Percentiles rank a stretch among this genome's conserved stretches.
These are phyloP conservation scores for Zaprionus ghesquierei DNA, from an alignment of 1,140 invertebrate genomes.

Conservation along the genomic window DNA sequence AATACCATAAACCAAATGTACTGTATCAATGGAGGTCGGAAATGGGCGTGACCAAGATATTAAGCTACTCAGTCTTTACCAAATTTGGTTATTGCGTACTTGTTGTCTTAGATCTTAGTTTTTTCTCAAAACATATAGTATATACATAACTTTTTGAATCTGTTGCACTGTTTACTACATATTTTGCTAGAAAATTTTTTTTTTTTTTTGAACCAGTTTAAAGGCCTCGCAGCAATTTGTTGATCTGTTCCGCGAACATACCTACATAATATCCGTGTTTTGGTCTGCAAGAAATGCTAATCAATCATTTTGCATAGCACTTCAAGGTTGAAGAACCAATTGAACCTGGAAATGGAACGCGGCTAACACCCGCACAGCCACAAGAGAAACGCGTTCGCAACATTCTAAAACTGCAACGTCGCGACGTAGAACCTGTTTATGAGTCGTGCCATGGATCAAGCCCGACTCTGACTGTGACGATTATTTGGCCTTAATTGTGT, in stretches of 20 bases:
- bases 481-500: slow-evolving; percentile 36
- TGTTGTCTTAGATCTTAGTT: no score
- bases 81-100: background rate
- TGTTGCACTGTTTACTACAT: background rate
- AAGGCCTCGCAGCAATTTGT: slow-evolving; percentile 5
- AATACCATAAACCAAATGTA: background rate
- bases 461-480: slow-evolving; percentile 4
- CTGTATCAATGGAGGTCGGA: background rate
- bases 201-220: slow-evolving; percentile 30
- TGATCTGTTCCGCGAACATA: background rate
- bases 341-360: slow-evolving; percentile 31
- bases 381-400: slow-evolving; percentile 6
- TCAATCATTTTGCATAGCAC: slow-evolving; percentile 32
- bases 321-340: slow-evolving; percentile 27
- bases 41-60: background rate
- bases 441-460: slow-evolving; percentile 15
- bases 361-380: slow-evolving; percentile 32
- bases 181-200: background rate
- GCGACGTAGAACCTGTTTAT: slow-evolving; percentile 34
- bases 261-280: slow-evolving; percentile 36
- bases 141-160: background rate
- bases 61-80: background rate
- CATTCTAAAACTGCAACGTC: slow-evolving; percentile 43
- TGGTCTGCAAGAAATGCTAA: slow-evolving; percentile 20
- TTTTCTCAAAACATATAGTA: no score